Evolutionary conservation across 2,888 invertebrate genomes (phyloP).

Genomic region (Zygogramma bicolorata): DNA sequence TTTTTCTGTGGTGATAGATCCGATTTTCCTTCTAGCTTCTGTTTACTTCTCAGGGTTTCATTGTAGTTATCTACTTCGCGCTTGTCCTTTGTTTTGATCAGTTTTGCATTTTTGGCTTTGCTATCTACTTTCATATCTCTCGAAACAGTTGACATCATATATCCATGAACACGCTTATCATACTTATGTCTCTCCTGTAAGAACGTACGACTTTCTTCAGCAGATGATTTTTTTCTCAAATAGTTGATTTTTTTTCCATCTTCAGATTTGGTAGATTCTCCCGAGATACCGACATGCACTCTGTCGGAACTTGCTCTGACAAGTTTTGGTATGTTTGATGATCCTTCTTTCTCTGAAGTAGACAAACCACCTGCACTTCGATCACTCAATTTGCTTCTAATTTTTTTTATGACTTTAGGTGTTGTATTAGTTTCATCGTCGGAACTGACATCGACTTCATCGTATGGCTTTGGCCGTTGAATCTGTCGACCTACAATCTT

Average conservation of each 20-base stretch:
- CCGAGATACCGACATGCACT: background rate
- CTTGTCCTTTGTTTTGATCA: slow-evolving; percentile 56
- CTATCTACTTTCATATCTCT: slow-evolving; percentile 70
- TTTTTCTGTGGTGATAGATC: slow-evolving; percentile 21
- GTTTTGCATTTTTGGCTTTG: slow-evolving; percentile 30
- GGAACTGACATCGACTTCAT: slow-evolving; percentile 59
- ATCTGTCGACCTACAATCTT: slow-evolving; percentile 28
- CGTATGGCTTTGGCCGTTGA: slow-evolving; percentile 24
- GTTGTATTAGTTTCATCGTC: slow-evolving; percentile 55
- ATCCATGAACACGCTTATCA: slow-evolving; percentile 65
- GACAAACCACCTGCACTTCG: background rate
- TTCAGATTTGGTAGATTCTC: slow-evolving; percentile 12
- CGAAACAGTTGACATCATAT: slow-evolving; percentile 74
- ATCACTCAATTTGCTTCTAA: background rate
- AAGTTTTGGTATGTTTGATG: background rate
- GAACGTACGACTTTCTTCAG: slow-evolving; percentile 29
- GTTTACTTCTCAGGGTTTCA: slow-evolving; percentile 53
- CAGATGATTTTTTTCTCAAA: slow-evolving; percentile 37
- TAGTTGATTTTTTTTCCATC: slow-evolving; percentile 30
- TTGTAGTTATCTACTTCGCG: slow-evolving; percentile 60
- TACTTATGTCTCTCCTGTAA: slow-evolving; percentile 51
- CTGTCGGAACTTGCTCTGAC: background rate
- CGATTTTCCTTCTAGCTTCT: slow-evolving; percentile 36
- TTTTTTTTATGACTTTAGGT: slow-evolving; percentile 34
- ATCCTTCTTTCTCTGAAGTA: background rate